Conservation (phyloP, 2,888 invertebrate genomes). For the Parelbella ahira region DNA sequence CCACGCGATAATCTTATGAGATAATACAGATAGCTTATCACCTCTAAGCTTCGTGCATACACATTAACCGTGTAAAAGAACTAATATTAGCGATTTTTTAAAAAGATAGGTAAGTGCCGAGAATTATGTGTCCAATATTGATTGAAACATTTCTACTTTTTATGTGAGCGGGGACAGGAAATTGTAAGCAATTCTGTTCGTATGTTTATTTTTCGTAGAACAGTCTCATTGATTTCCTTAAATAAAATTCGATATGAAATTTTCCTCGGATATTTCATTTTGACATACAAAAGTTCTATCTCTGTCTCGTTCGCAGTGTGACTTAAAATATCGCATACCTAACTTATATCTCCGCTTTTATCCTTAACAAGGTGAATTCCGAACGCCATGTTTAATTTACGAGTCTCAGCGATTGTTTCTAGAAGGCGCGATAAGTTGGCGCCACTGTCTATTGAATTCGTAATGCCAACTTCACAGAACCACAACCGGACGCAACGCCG, state of each 20-base stretch:
- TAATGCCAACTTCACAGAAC: slow-evolving; percentile 46
- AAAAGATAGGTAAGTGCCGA: too few relatives aligned
- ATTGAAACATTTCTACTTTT: too few relatives aligned
- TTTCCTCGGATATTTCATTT: neutral
- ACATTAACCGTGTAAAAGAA: slow-evolving; percentile 14
- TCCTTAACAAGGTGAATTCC: slow-evolving; percentile 26
- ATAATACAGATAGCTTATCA: slow-evolving; percentile 16
- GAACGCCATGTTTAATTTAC: slow-evolving; percentile 29
- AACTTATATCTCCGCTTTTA: slow-evolving; percentile 22
- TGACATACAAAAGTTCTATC: neutral
- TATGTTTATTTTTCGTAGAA: too few relatives aligned
- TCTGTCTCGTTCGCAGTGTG: slow-evolving; percentile 1
- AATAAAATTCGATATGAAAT: too few relatives aligned
- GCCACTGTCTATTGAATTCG: slow-evolving; percentile 40
- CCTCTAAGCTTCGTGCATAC: slow-evolving; percentile 14
- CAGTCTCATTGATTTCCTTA: too few relatives aligned
- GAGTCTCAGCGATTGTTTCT: slow-evolving; percentile 30
- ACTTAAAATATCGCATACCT: slow-evolving; percentile 14
- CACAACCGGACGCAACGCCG: slow-evolving; percentile 39
- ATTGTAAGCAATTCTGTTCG: too few relatives aligned
- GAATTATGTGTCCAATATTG: too few relatives aligned
- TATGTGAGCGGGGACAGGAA: too few relatives aligned
- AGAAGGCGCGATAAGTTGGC: slow-evolving; percentile 36
- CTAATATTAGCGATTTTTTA: slow-evolving; percentile 7
- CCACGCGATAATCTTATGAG: slow-evolving; percentile 4